Evolutionary conservation across 2,888 invertebrate species (phyloP).

Genomic region (Dasysyrphus tricinctus): DNA sequence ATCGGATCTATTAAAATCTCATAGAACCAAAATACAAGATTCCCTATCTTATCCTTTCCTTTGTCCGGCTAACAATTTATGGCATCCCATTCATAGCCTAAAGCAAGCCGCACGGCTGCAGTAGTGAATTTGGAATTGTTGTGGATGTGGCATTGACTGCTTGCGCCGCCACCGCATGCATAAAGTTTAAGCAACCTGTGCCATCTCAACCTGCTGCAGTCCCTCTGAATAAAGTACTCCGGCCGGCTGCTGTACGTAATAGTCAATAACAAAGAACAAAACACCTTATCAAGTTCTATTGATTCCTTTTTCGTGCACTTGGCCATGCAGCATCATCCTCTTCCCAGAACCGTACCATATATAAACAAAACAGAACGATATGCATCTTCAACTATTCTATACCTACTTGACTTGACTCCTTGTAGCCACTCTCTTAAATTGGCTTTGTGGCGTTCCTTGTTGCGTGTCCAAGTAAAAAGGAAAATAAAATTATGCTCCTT

Average conservation of each 20-base stretch:
- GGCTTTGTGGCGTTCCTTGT: slow-evolving; percentile 41
- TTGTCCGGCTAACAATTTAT: slow-evolving; percentile 67
- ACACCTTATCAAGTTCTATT: slow-evolving; percentile 70
- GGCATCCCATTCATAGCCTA: slow-evolving; percentile 54
- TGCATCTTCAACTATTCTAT: slow-evolving; percentile 31
- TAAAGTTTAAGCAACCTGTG: slow-evolving; percentile 55
- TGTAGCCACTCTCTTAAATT: slow-evolving; percentile 53
- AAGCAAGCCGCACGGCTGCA: slow-evolving; percentile 19
- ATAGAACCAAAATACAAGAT: slow-evolving; percentile 67
- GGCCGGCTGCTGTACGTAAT: slow-evolving; percentile 14
- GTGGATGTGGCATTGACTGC: slow-evolving; percentile 32
- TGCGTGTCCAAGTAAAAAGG: slow-evolving; percentile 43
- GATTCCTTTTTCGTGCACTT: slow-evolving; percentile 73
- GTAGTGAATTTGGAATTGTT: slow-evolving; percentile 29
- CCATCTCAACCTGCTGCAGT: slow-evolving; percentile 50
- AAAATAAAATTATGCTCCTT: slow-evolving; percentile 17
- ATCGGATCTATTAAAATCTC: slow-evolving; percentile 73
- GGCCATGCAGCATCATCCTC: slow-evolving; percentile 51
- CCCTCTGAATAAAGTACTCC: neutral
- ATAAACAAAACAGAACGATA: slow-evolving; percentile 19
- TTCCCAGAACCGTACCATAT: slow-evolving; percentile 40
- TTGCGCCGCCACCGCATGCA: slow-evolving; percentile 27
- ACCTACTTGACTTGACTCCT: slow-evolving; percentile 29
- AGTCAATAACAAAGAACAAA: slow-evolving; percentile 62
- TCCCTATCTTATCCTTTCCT: slow-evolving; percentile 47